phyloP scores from a whole-genome alignment of 2,888 invertebrate genomes.

The Hecatera dysodea region DNA sequence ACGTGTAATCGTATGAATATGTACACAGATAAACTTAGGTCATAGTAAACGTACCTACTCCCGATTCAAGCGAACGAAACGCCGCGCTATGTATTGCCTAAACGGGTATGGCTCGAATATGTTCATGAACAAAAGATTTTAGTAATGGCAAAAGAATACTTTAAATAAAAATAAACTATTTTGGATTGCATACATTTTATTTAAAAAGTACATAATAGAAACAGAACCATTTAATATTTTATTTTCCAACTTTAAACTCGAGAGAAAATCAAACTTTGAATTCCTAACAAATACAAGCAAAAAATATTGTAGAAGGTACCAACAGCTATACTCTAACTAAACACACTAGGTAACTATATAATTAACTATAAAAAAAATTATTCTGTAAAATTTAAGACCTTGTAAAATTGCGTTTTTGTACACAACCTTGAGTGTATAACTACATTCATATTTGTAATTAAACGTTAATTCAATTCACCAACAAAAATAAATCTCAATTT shows the following conservation, averaged over 20 bases:
- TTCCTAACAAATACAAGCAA: neutral
- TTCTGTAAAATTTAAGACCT: slow-evolving; percentile 56
- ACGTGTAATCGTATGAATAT: slow-evolving; percentile 75
- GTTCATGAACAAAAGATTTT: neutral
- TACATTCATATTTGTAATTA: slow-evolving; percentile 64
- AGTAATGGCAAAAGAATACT: neutral
- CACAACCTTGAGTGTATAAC: slow-evolving; percentile 62
- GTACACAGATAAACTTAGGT: slow-evolving; percentile 57
- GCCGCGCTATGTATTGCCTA: slow-evolving; percentile 3
- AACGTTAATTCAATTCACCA: slow-evolving; percentile 70
- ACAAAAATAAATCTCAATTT: slow-evolving; percentile 78
- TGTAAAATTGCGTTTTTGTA: slow-evolving; percentile 60
- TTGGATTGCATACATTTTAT: too few relatives aligned
- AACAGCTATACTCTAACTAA: slow-evolving; percentile 13
- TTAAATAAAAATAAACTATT: neutral
- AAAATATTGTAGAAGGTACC: slow-evolving; percentile 19
- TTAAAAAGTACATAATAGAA: neutral
- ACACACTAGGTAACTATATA: slow-evolving; percentile 3
- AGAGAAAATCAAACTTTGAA: neutral
- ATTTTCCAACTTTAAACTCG: neutral
- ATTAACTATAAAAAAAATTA: slow-evolving; percentile 21
- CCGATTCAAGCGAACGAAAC: slow-evolving; percentile 31
- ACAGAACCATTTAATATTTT: neutral
- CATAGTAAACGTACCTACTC: slow-evolving; percentile 46
- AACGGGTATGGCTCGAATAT: slow-evolving; percentile 17